Base-by-base conservation (phyloP, 2,888 invertebrate genomes). In the Trissonchulus sp. region DNA sequence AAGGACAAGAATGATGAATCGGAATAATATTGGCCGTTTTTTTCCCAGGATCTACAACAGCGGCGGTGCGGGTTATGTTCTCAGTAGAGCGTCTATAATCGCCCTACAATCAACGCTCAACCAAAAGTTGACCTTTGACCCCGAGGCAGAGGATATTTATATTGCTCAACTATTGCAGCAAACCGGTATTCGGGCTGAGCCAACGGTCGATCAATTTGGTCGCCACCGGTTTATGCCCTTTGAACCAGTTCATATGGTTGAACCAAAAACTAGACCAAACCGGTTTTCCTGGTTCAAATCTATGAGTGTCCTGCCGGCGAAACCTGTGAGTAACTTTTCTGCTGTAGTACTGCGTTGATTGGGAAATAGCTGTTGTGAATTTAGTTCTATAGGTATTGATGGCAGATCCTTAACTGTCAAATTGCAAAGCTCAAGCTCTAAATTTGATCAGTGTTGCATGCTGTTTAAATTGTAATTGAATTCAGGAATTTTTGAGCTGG, bases 181-280 rank as follows among this genome's bases (percentile, higher is more conserved):
- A 74, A 89, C 94, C 0, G 91, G 91, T 0, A 94, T 97, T 0
- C 87, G 87, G 72, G 93, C 93, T 0, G 92, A 91, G 80, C 94
- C 94, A 84, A 90, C 92, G 0, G 88, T 94, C 0, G 96, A 97
- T 86, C 87, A 90, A 0, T 84, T 89, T 28, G 90, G 92, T 0
- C 88, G 94, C 8, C 92, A 93, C 0, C 88, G 94, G 18, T 96
- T 97, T 86, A 92, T 95, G 84, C 94, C 95, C 0, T 93, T 96
- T 86, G 90, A 91, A 0, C 96, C 96, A 0, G 91, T 92, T 79
- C 91, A 91, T 83, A 93, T 94, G 84, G 86, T 96, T 63, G 93
- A 94, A 83, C 94, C 95, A 0, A 91, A 90, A 78, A 91, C 91
- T 77, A 89, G 91, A 37, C 65, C 74, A 3, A 34, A 28, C 3